Percentiles rank a stretch among this genome's conserved stretches.
These are phyloP conservation scores for Geopemphigus sp. DNA, from an alignment of 1,140 invertebrate species.

Conservation along the genomic window DNA sequence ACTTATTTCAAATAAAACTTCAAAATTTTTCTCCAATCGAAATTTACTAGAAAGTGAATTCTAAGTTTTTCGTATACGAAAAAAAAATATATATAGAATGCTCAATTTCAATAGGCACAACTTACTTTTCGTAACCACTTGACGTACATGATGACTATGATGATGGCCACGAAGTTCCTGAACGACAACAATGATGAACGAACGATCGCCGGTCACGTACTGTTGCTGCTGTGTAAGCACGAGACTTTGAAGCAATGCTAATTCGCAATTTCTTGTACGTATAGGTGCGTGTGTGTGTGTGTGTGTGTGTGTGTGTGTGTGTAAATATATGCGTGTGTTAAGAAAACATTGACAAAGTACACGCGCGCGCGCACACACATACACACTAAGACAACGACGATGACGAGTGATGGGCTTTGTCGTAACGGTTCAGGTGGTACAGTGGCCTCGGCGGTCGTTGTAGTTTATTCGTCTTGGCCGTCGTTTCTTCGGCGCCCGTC, in stretches of 20 bases:
- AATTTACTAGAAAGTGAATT: no score
- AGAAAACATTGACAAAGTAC: not conserved
- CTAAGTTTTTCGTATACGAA: no score
- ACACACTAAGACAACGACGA: not conserved
- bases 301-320: not conserved
- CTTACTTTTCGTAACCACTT: conserved; percentile 30
- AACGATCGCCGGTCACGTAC: conserved; percentile 8
- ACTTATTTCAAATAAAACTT: no score
- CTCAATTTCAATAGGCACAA: not conserved
- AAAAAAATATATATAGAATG: no score
- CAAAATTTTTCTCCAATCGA: no score
- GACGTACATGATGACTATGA: conserved; percentile 27
- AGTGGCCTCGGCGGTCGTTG: conserved; percentile 34
- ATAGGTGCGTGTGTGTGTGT: not conserved
- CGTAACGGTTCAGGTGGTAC: conserved; percentile 43
- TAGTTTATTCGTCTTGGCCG: conserved; percentile 38
- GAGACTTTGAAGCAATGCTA: conserved; percentile 2
- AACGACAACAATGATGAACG: not conserved
- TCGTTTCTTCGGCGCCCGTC: conserved; percentile 33
- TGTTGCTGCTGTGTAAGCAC: conserved; percentile 13
- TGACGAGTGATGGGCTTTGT: conserved; percentile 14
- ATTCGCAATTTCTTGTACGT: not conserved
- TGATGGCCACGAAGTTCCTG: not conserved
- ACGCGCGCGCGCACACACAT: not conserved
- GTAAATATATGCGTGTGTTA: not conserved